phyloP scores from a whole-genome alignment of 2,888 invertebrate species.

The Nymphalis urticae region DNA sequence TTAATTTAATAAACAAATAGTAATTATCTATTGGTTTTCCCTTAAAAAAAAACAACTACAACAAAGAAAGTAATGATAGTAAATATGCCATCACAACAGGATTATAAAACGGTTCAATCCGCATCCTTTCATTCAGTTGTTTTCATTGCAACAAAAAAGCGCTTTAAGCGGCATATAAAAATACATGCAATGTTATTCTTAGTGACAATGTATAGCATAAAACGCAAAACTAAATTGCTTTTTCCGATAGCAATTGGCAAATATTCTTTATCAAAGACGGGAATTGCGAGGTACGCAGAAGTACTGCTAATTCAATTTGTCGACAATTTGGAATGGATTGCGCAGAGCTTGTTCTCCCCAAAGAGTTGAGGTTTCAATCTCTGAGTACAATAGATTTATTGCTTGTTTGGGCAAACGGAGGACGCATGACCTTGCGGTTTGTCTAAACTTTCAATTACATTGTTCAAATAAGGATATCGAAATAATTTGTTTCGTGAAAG shows the following conservation, averaged over 20 bases:
- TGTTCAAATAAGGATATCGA: constrained; percentile 24
- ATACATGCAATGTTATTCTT: constrained; percentile 12
- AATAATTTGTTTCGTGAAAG: not conserved
- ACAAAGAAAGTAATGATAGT: not conserved
- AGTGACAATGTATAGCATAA: not conserved
- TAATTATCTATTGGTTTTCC: too few species aligned
- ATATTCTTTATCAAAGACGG: constrained; percentile 8
- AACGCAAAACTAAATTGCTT: not conserved
- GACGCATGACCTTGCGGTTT: constrained; percentile 25
- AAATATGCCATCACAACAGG: not conserved
- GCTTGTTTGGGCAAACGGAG: constrained; percentile 27
- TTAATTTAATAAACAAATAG: too few species aligned
- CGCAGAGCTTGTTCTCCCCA: constrained; percentile 27
- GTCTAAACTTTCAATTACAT: constrained; percentile 32
- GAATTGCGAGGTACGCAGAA: constrained; percentile 1
- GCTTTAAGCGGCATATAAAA: constrained; percentile 15
- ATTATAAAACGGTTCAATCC: constrained; percentile 7
- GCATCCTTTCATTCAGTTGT: not conserved
- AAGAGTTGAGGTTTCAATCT: constrained; percentile 33
- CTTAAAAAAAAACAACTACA: too few species aligned
- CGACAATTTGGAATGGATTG: constrained; percentile 23
- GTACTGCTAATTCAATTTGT: constrained; percentile 25
- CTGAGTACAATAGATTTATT: constrained; percentile 32
- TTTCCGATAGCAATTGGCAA: not conserved
- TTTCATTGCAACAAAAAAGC: not conserved